Evolutionary conservation across 2,797 vertebrate species (phyloP).

Genomic region (Chrysolophus pictus): DNA sequence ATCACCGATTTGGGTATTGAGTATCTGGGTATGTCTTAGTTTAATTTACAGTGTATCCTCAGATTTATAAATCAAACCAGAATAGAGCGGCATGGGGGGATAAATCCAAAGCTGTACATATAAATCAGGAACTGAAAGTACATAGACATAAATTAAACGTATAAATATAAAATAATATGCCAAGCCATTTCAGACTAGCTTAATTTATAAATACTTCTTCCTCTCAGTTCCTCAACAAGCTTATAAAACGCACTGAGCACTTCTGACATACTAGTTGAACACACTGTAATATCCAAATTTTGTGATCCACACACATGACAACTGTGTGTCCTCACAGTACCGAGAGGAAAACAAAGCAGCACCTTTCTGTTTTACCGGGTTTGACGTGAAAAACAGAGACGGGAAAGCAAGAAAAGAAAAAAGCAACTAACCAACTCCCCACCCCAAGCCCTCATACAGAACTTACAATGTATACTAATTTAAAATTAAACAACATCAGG

Average conservation of each 20-base stretch:
- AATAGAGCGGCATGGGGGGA: neutral
- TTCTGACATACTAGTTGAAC: neutral
- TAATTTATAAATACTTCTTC: neutral
- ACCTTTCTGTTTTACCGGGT: neutral
- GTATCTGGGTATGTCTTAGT: too few species aligned
- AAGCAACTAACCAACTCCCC: neutral
- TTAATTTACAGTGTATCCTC: neutral
- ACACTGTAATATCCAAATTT: neutral
- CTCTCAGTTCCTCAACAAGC: neutral
- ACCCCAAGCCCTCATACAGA: neutral
- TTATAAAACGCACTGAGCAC: neutral
- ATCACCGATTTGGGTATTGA: neutral
- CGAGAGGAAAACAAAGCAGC: too few species aligned
- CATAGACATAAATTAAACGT: constrained; percentile 15
- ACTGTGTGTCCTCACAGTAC: neutral
- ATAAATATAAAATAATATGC: neutral
- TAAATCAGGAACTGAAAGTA: neutral
- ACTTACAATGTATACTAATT: neutral
- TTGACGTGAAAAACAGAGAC: neutral
- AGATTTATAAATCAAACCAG: neutral
- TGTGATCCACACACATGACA: neutral
- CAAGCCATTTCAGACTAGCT: neutral
- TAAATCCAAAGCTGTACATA: neutral
- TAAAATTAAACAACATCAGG: neutral
- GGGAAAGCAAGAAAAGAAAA: neutral